A percentile compares a stretch with the other conserved stretches of the same genome.
These are phyloP conservation scores for Trichopria drosophilae DNA, from an alignment of 2,888 invertebrate genomes.

Conservation along the genomic window DNA sequence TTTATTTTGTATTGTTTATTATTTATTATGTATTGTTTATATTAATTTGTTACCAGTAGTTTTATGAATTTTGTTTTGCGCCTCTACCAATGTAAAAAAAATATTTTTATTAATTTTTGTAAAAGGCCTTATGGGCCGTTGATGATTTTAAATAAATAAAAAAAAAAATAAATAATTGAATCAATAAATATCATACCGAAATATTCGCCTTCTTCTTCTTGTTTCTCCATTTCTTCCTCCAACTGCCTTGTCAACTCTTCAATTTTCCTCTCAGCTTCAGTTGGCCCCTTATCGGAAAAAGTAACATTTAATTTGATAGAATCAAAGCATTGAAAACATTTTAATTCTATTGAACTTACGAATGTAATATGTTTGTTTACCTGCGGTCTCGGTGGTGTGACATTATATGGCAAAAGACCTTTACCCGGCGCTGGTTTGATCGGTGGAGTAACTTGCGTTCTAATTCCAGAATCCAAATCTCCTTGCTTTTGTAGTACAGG, in stretches of 20 bases:
- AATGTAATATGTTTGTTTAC: no score
- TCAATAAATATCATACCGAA: constrained; percentile 71
- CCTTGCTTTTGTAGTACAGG: constrained; percentile 48
- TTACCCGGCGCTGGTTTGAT: constrained; percentile 60
- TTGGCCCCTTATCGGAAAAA: constrained; percentile 67
- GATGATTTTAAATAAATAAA: no score
- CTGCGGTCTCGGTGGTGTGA: constrained; percentile 83
- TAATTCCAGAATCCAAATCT: constrained; percentile 41
- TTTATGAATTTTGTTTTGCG: no score
- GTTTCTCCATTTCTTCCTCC: constrained; percentile 94
- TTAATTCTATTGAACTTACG: no score
- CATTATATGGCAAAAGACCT: constrained; percentile 81
- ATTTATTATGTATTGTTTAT: no score
- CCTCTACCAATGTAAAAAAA: no score
- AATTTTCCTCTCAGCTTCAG: constrained; percentile 90
- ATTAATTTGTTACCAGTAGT: no score
- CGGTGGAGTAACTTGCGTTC: constrained; percentile 46
- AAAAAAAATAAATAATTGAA: constrained; percentile 2
- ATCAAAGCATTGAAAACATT: no score
- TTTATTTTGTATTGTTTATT: no score
- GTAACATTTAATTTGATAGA: constrained; percentile 4
- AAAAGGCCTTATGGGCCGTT: no score
- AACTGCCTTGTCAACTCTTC: constrained; percentile 89
- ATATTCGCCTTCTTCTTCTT: constrained; percentile 94
- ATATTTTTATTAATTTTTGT: no score